Conservation (phyloP, 2,797 vertebrate species). For the Tinamus major region DNA sequence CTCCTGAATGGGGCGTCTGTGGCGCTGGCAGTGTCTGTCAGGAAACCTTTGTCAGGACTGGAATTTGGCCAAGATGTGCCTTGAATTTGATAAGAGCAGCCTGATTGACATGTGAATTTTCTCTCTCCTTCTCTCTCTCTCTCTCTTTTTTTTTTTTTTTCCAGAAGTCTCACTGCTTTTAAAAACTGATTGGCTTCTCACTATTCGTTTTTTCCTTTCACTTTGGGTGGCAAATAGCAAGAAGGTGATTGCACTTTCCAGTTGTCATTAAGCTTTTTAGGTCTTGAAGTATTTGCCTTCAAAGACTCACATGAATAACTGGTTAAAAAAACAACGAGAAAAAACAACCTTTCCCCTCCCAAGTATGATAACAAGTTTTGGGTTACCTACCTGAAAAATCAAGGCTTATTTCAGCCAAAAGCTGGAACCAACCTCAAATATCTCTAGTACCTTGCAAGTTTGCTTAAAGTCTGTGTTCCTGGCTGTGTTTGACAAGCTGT, state of each 20-base stretch:
- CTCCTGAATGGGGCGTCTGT: neutral
- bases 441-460: neutral
- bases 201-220: neutral
- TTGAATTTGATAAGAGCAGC: neutral
- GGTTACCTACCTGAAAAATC: neutral
- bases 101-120: neutral
- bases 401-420: accelerated
- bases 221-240: neutral
- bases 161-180: neutral
- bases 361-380: neutral
- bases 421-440: neutral
- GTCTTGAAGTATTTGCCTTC: neutral
- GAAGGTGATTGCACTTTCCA: neutral
- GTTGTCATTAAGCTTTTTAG: neutral
- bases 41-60: neutral
- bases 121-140: neutral
- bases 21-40: neutral
- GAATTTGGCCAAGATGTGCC: neutral
- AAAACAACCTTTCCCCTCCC: neutral
- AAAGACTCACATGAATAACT: neutral
- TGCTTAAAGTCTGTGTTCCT: neutral
- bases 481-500: neutral
- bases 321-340: neutral
- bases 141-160: neutral
- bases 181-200: neutral